phyloP scores from a whole-genome alignment of 1,140 invertebrate species.

The Trachelipus rathkii region DNA sequence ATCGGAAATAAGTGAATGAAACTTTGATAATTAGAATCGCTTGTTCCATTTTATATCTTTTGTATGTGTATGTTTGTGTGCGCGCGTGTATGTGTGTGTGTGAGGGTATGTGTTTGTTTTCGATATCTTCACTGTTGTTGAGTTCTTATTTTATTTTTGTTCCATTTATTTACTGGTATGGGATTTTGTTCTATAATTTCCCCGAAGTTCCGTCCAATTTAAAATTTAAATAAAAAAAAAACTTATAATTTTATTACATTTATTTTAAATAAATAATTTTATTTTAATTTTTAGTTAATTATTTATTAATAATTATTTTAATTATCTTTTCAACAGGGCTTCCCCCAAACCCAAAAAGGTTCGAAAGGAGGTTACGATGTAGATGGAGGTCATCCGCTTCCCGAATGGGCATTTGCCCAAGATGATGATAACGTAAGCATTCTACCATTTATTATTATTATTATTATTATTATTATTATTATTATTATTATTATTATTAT shows the following conservation, averaged over 20 bases:
- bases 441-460: not conserved
- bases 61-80: no score
- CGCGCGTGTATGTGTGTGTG: no score
- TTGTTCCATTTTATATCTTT: not conserved
- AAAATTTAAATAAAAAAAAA: no score
- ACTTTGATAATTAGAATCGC: not conserved
- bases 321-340: constrained; percentile 10
- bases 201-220: no score
- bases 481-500: not conserved
- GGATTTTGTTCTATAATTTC: no score
- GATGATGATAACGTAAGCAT: constrained; percentile 30
- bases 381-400: not conserved
- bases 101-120: no score
- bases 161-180: no score
- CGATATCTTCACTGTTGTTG: no score
- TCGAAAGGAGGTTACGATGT: constrained; percentile 16
- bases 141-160: no score
- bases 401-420: constrained; percentile 23
- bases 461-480: no score
- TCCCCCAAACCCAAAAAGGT: constrained; percentile 25
- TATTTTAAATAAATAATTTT: not conserved
- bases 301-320: not conserved
- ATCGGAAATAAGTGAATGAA: not conserved
- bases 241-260: no score
- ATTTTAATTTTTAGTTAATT: not conserved